Percentiles rank a stretch among this genome's conserved stretches.
phyloP scores from a whole-genome alignment of 2,113 vertebrate species.

The Gyps fulvus region DNA sequence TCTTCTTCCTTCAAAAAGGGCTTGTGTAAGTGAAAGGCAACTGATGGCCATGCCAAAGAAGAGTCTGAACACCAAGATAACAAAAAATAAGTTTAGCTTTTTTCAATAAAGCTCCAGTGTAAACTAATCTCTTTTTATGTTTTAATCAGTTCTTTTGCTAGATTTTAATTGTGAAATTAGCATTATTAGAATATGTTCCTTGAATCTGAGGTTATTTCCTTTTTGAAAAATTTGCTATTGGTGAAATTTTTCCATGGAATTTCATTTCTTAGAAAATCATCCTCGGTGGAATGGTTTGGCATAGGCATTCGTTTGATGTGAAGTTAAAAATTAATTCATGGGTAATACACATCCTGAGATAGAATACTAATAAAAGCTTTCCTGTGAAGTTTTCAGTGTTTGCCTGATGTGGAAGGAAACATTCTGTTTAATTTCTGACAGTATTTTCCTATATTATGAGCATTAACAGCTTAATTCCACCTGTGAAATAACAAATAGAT shows the following conservation, averaged over 20 bases:
- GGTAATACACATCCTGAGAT: neutral
- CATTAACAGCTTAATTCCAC: neutral
- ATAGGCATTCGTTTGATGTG: neutral
- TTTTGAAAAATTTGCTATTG: neutral
- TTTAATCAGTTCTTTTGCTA: neutral
- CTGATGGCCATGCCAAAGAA: neutral
- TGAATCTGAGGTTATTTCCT: neutral
- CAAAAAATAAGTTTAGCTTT: neutral
- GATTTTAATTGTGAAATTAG: neutral
- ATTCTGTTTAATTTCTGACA: neutral
- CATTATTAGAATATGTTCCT: neutral
- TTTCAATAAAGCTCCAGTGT: neutral
- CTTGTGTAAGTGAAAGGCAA: neutral
- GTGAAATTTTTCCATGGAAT: neutral
- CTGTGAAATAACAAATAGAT: neutral
- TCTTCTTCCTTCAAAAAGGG: neutral
- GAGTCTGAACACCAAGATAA: neutral
- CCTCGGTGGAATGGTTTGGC: neutral
- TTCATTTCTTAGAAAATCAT: neutral
- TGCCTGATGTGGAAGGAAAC: neutral
- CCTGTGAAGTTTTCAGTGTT: neutral
- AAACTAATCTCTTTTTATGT: neutral
- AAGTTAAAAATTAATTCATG: neutral
- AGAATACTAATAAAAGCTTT: neutral
- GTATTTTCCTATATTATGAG: neutral